Base-by-base conservation (phyloP, 2,888 invertebrate species). In the Himalopsyche tibetana region DNA sequence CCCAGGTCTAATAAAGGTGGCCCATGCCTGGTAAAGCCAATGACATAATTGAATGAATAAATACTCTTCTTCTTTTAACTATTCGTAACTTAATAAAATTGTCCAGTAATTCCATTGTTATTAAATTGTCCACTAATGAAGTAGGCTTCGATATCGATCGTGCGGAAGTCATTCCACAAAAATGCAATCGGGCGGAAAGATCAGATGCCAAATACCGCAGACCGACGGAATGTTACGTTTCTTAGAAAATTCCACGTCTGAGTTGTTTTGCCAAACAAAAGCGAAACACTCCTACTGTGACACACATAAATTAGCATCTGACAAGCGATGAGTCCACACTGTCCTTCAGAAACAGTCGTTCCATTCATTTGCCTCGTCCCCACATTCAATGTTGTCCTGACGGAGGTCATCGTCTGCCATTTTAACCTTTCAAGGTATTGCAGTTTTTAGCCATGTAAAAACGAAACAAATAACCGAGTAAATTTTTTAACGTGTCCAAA, bases 221-320 rank as follows among this genome's bases (percentile, higher is more conserved):
- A 63, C 85, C 38, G 85, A n/a, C 69, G 86, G 84, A 86, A 86
- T 86, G 86, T 79, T 51, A 55, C 28, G 80, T n/a, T 86, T 86
- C 86, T 86, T 79, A 36, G 86, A 82, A 86, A 56, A 81, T 69
- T 80, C 83, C 83, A 38, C 15, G 15, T 40, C 83, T 51, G 56
- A 56, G 69, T 63, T 55, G 69, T 81, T 79, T 81, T 17, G 84
- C 82, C 84, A 80, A 82, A 86, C 86, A 84, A 79, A 86, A 84
- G 82, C 82, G 38, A 55, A 82, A 36, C 15, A 82, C 28, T 55
- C 74, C 82, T 80, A 45, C 38, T 84, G 84, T 84, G 86, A 84
- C 86, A 82, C 69, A 82, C 83, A 51, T 82, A 79, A 86, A 84
- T 82, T 79, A 83, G 28, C 83, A 74, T 82, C 55, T 84, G 86